Evolutionary conservation across 2,113 vertebrate species (phyloP).

Genomic region (Pterocles burchelli): DNA sequence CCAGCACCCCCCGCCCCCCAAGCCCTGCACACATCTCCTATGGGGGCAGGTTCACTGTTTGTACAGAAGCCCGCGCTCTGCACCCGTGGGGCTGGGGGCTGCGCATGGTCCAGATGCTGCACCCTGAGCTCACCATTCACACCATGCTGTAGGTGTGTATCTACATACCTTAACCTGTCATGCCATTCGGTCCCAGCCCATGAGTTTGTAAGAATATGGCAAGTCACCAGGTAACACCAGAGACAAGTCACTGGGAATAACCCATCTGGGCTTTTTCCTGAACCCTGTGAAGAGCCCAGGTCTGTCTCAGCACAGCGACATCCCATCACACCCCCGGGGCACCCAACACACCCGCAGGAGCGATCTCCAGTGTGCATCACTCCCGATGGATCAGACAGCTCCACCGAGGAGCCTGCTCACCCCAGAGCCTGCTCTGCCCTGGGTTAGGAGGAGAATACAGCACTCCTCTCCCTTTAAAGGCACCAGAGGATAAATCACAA

Average conservation of each 20-base stretch:
- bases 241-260: background rate
- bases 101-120: rapidly evolving
- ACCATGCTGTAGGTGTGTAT: rapidly evolving
- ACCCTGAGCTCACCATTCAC: background rate
- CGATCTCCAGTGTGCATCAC: rapidly evolving
- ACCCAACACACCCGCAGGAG: rapidly evolving
- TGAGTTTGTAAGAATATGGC: background rate
- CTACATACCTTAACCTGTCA: rapidly evolving
- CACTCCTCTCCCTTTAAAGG: background rate
- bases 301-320: background rate
- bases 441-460: background rate
- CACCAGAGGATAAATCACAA: background rate
- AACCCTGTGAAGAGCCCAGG: background rate
- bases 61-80: background rate
- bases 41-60: background rate
- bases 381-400: rapidly evolving
- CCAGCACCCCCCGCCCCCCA: background rate
- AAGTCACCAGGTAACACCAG: background rate
- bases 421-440: background rate
- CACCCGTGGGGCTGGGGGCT: rapidly evolving
- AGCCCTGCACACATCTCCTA: background rate
- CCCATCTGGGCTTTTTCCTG: background rate
- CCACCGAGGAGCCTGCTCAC: background rate
- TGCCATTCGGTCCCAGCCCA: too few relatives aligned
- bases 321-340: rapidly evolving